Evolutionary conservation across 2,888 invertebrate species (phyloP).

Genomic region (Ceraclea dissimilis): DNA sequence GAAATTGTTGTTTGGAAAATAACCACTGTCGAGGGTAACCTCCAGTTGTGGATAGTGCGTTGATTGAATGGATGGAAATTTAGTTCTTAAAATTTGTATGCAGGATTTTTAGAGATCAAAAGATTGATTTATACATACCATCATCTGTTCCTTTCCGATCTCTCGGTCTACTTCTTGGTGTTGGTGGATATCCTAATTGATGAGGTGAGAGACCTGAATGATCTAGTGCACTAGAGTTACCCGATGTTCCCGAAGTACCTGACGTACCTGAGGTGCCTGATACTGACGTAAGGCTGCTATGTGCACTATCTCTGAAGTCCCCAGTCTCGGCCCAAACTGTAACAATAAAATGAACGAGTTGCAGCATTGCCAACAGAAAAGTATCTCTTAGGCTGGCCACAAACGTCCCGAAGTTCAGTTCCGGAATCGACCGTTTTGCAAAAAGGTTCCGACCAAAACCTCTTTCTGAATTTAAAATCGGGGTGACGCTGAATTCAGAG

Average conservation of each 20-base stretch:
- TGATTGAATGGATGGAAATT: too few species aligned
- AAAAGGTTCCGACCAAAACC: too few species aligned
- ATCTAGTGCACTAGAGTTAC: conserved; percentile 53
- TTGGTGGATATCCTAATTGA: conserved; percentile 58
- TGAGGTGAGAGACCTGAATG: conserved; percentile 61
- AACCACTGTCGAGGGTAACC: too few species aligned
- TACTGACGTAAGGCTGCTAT: conserved; percentile 57
- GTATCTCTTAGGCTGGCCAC: too few species aligned
- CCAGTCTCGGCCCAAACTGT: conserved; percentile 87
- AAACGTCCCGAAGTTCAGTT: too few species aligned
- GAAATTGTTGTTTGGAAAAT: too few species aligned
- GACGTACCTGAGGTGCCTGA: conserved; percentile 52
- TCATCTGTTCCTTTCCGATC: conserved; percentile 65
- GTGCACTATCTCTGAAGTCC: conserved; percentile 78
- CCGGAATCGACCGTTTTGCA: too few species aligned
- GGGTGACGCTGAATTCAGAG: too few species aligned
- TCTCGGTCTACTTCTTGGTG: conserved; percentile 46
- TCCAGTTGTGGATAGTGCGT: too few species aligned
- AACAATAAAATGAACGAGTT: conserved; percentile 34
- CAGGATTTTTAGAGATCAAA: too few species aligned
- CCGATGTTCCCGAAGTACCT: conserved; percentile 46
- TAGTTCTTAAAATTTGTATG: too few species aligned
- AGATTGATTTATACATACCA: conserved; percentile 39
- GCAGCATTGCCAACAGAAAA: conserved; percentile 4
- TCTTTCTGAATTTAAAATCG: too few species aligned